A percentile compares a stretch with the other conserved stretches of the same genome.
phyloP scores from a whole-genome alignment of 2,797 vertebrate species.

The Hoplostethus mediterraneus region DNA sequence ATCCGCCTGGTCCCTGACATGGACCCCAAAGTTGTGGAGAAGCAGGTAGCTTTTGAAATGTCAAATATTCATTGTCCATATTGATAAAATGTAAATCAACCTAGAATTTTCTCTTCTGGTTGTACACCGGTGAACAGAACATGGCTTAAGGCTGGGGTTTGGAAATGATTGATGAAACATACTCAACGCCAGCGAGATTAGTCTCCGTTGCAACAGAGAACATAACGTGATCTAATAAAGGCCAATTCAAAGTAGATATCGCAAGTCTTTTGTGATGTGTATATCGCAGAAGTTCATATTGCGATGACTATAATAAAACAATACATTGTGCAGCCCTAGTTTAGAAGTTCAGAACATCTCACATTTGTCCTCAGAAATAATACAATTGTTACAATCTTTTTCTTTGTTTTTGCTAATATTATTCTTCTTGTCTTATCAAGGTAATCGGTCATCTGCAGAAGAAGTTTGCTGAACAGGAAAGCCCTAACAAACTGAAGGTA shows the following conservation, averaged over 20 bases:
- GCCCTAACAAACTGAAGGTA: constrained; percentile 92
- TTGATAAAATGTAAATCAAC: not conserved
- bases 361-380: not conserved
- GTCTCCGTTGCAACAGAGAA: no score
- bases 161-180: not conserved
- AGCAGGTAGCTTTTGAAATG: constrained; percentile 81
- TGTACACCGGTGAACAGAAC: not conserved
- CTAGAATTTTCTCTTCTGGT: not conserved
- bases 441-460: constrained; percentile 88
- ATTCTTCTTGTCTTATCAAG: constrained; percentile 66
- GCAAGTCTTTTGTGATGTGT: no score
- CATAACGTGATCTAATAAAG: no score
- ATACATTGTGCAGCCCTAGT: no score
- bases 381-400: not conserved
- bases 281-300: no score
- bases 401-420: not conserved
- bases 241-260: no score
- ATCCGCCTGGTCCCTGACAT: constrained; percentile 96
- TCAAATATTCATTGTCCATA: no score
- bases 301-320: no score
- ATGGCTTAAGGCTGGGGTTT: not conserved
- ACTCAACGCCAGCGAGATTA: no score
- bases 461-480: constrained; percentile 89
- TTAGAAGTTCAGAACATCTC: no score
- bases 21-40: constrained; percentile 91